Base-by-base conservation (phyloP, 2,888 invertebrate species). In the Eustalomyia histrio region DNA sequence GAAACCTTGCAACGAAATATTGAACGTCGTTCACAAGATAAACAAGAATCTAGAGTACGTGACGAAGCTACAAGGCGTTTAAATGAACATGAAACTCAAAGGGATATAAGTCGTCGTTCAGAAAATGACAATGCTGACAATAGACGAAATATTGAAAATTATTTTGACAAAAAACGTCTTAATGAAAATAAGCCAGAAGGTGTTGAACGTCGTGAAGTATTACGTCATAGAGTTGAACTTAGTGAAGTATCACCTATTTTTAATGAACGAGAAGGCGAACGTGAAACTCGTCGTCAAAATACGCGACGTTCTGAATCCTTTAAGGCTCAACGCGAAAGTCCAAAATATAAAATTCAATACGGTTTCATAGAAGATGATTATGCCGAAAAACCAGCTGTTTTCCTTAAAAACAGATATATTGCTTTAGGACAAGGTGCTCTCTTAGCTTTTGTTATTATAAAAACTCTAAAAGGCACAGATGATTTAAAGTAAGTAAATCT, bases 351-450 rank as follows among this genome's bases (percentile, higher is more conserved):
- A 29, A 29, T 29, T 29, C 35, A 58, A 5, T 14, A 29, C 16
- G 63, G 53, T 16, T 73, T 17, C 16, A 69, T 24, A 1, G 39
- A 60, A 55, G 55, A 73, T 6, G 39, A 65, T 14, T 39, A 57
- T 35, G 29, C 9, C 7, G 17, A 63, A 47, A 55, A 63, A 12
- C 18, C 68, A 64, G 35, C 9, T 3, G n/a, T 39, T 43, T 35
- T 64, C 1, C 35, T 52, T 8, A 83, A 82, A 16, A 80, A 80
- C 7, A 67, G 65, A 55, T 80, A 79, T 12, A 35, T 85, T 16
- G 24, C 78, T n/a, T 18, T 84, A 1, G 79, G 82, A 7, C 86
- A 86, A 65, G 83, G 76, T 9, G 61, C 69, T 16, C 43, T 86
- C 3, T 63, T 86, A n/a, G 83, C 84, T 2, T 71, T 83, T 50